Evolutionary conservation across 2,113 vertebrate species (phyloP).

Genomic region (Gymnorhina tibicen): DNA sequence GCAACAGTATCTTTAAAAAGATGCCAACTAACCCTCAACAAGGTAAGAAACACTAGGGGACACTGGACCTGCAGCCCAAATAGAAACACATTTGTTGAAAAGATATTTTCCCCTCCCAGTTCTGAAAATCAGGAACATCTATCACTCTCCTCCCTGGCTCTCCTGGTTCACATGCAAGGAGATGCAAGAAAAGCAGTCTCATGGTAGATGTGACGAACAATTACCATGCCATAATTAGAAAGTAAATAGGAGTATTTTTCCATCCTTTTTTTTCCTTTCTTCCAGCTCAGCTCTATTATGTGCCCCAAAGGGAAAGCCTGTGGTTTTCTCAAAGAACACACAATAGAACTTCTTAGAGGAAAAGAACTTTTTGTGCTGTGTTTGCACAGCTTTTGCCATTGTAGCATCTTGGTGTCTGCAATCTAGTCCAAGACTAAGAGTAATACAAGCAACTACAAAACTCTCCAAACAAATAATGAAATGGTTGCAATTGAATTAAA

Average conservation of each 20-base stretch:
- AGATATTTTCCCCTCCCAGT: not conserved
- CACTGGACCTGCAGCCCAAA: not conserved
- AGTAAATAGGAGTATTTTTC: not conserved
- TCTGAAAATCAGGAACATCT: not conserved
- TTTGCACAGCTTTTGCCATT: not conserved
- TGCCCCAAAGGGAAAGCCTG: not conserved
- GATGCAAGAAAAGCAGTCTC: not conserved
- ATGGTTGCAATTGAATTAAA: not conserved
- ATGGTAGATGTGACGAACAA: not conserved
- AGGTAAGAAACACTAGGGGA: not conserved
- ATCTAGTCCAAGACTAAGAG: not conserved
- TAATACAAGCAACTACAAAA: not conserved
- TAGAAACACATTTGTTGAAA: not conserved
- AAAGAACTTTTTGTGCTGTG: not conserved
- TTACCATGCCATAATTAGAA: not conserved
- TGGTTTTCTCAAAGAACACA: not conserved
- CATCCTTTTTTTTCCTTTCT: not conserved
- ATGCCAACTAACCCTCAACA: not conserved
- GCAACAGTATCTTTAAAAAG: not conserved
- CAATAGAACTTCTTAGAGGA: not conserved
- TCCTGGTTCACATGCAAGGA: not conserved
- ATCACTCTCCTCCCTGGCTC: not conserved
- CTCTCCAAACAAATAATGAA: not conserved
- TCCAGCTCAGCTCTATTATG: not conserved
- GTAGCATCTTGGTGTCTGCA: not conserved